Evolutionary conservation across 2,113 vertebrate genomes (phyloP).

Genomic region (Sitta europaea): DNA sequence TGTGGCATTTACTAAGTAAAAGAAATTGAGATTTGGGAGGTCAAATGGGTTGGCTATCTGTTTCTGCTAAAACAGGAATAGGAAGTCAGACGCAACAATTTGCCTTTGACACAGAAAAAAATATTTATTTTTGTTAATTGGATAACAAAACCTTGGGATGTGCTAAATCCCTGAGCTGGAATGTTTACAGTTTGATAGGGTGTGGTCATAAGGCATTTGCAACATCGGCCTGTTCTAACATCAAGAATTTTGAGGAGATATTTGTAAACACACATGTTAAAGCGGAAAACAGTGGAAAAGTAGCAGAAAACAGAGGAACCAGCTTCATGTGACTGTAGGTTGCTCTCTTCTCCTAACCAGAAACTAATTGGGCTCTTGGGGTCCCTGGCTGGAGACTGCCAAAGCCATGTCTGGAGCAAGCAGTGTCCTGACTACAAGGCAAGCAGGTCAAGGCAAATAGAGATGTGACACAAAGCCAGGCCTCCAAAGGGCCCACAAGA

Average conservation of each 20-base stretch:
- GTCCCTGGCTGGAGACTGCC: background rate
- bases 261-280: background rate
- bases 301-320: background rate
- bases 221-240: background rate
- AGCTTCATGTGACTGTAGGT: background rate
- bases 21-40: background rate
- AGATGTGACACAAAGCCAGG: background rate
- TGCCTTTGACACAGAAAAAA: slow-evolving; percentile 14
- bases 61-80: background rate
- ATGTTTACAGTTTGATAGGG: background rate
- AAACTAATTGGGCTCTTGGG: rapidly evolving
- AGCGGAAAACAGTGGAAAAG: background rate
- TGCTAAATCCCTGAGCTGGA: background rate
- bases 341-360: background rate
- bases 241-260: background rate
- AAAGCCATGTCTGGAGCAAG: background rate
- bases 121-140: background rate
- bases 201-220: background rate
- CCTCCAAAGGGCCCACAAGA: background rate
- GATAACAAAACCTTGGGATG: slow-evolving; percentile 7
- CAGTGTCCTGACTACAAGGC: background rate
- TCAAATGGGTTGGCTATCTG: background rate
- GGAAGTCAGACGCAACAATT: slow-evolving; percentile 32
- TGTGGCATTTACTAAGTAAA: background rate
- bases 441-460: background rate